phyloP scores from a whole-genome alignment of 2,888 invertebrate genomes.

The Phortica magna region DNA sequence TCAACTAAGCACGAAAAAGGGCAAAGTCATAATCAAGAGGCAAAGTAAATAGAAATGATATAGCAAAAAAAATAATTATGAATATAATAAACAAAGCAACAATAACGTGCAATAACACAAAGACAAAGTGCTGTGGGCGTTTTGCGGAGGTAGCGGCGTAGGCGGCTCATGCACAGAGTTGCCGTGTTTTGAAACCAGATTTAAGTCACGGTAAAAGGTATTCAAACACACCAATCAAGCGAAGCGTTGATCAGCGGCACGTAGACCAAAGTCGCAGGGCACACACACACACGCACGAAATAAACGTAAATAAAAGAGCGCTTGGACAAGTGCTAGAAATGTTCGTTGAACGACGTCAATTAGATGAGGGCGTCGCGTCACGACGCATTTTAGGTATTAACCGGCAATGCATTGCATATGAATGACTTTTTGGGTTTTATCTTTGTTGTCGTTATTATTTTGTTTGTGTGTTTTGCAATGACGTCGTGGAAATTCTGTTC shows the following conservation, averaged over 20 bases:
- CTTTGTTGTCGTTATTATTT: background rate
- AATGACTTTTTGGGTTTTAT: background rate
- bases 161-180: too few species aligned
- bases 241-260: constrained; percentile 63
- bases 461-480: background rate
- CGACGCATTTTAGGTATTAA: too few species aligned
- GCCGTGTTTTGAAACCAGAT: too few species aligned
- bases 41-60: background rate
- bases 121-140: background rate
- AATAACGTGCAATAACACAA: background rate
- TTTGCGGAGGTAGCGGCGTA: too few species aligned
- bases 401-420: background rate
- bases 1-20: too few species aligned
- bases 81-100: background rate
- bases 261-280: constrained; percentile 51
- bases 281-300: too few species aligned
- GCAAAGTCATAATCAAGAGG: background rate
- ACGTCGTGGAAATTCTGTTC: background rate
- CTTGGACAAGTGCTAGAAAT: too few species aligned
- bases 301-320: too few species aligned
- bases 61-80: background rate
- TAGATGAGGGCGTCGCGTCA: too few species aligned
- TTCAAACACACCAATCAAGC: background rate
- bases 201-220: constrained; percentile 3
- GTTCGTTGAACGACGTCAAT: too few species aligned